phyloP scores from a whole-genome alignment of 2,888 invertebrate genomes.

The Gisinianus flammeolus region DNA sequence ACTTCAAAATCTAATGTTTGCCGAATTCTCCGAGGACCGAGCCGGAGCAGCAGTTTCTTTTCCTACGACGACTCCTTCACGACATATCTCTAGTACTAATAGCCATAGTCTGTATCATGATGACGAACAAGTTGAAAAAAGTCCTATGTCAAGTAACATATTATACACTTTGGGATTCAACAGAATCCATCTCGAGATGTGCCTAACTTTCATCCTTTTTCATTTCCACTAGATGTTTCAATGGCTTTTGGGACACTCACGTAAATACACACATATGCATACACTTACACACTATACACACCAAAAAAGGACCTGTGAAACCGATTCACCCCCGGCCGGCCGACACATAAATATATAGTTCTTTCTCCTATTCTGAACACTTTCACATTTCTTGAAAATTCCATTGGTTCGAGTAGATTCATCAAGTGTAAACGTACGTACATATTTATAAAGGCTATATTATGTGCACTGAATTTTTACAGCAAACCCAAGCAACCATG shows the following conservation, averaged over 20 bases:
- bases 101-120: constrained; percentile 12
- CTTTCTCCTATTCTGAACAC: not conserved
- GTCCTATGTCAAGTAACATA: constrained; percentile 35
- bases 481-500: too few species aligned
- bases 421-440: too few species aligned
- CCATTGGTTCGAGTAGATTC: too few species aligned
- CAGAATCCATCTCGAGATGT: constrained; percentile 42
- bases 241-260: constrained; percentile 37
- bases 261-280: constrained; percentile 1
- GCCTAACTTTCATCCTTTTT: constrained; percentile 51
- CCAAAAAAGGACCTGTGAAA: constrained; percentile 11
- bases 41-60: not conserved
- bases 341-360: not conserved
- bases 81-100: constrained; percentile 26
- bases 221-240: constrained; percentile 48
- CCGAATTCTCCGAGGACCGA: not conserved
- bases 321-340: not conserved
- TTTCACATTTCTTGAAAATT: not conserved
- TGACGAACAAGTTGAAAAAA: constrained; percentile 26
- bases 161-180: constrained; percentile 37
- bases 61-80: not conserved
- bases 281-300: not conserved
- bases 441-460: too few species aligned
- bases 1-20: not conserved
- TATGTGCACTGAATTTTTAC: too few species aligned